Percentiles rank a stretch among this genome's conserved stretches.
Conservation (phyloP, 2,888 invertebrate genomes). For the Ophioninae sp. region DNA sequence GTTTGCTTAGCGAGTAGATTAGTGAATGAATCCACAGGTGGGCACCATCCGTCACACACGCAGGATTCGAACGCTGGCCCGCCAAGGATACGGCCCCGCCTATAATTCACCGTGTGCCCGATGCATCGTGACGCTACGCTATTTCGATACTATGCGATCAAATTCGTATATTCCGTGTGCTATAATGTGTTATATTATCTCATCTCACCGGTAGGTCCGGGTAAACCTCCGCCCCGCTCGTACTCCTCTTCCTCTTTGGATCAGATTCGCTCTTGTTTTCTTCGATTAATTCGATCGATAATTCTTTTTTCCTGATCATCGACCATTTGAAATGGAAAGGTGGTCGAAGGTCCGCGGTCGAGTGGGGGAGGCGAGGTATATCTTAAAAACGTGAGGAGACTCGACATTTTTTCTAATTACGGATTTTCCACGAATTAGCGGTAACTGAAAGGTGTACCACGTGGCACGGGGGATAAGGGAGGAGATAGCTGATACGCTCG, state of each 20-base stretch:
- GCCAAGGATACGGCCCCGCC: slow-evolving; percentile 71
- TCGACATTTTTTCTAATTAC: too few species aligned
- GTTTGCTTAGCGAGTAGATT: slow-evolving; percentile 81
- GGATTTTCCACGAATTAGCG: too few species aligned
- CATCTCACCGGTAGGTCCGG: slow-evolving; percentile 55
- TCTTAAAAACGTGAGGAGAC: too few species aligned
- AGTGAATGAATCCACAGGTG: slow-evolving; percentile 82
- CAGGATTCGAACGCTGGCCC: slow-evolving; percentile 60
- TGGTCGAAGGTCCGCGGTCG: too few species aligned
- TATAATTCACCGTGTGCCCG: slow-evolving; percentile 65
- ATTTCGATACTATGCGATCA: slow-evolving; percentile 29
- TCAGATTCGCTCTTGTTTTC: background rate
- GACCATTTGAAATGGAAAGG: background rate
- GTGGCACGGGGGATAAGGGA: too few species aligned
- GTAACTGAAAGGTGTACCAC: too few species aligned
- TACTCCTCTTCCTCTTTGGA: background rate
- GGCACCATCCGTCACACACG: slow-evolving; percentile 80
- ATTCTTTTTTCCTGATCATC: background rate
- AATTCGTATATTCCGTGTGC: slow-evolving; percentile 29
- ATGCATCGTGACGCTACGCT: slow-evolving; percentile 42
- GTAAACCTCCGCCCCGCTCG: slow-evolving; percentile 10
- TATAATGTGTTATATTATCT: slow-evolving; percentile 53
- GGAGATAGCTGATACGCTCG: too few species aligned
- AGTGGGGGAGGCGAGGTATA: too few species aligned
- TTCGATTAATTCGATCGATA: background rate